A percentile compares a stretch with the other conserved stretches of the same genome.
Evolutionary conservation across 2,113 vertebrate genomes (phyloP).

Genomic region (Chlamydotis undulata): DNA sequence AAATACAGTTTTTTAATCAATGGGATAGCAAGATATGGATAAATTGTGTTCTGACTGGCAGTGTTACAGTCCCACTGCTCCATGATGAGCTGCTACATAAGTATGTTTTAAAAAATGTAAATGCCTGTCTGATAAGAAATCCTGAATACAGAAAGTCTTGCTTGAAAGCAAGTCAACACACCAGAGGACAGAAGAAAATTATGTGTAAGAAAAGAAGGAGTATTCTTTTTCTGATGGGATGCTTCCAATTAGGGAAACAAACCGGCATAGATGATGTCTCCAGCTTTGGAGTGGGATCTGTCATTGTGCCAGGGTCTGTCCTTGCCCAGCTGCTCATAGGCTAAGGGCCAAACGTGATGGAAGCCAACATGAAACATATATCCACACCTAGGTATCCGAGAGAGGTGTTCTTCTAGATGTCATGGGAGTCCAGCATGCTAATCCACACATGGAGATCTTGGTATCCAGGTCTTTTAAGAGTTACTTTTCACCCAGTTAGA

Average conservation of each 20-base stretch:
- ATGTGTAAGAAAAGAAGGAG: not conserved
- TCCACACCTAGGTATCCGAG: not conserved
- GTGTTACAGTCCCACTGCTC: not conserved
- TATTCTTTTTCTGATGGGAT: not conserved
- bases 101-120: not conserved
- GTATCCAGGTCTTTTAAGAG: not conserved
- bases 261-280: not conserved
- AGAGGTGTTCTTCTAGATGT: not conserved
- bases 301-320: not conserved
- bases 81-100: not conserved
- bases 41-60: conserved; percentile 20
- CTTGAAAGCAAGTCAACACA: not conserved
- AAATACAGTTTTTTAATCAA: conserved; percentile 45
- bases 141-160: not conserved
- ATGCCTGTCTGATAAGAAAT: not conserved
- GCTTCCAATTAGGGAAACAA: not conserved
- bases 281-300: not conserved
- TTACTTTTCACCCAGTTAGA: not conserved
- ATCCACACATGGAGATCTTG: not conserved
- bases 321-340: not conserved
- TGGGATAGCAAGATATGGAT: not conserved
- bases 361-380: not conserved
- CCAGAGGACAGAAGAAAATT: not conserved
- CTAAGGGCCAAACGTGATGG: not conserved
- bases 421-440: not conserved